These are phyloP conservation scores for Aphrophora alni DNA, from an alignment of 2,888 invertebrate species.

Conservation along the genomic window DNA sequence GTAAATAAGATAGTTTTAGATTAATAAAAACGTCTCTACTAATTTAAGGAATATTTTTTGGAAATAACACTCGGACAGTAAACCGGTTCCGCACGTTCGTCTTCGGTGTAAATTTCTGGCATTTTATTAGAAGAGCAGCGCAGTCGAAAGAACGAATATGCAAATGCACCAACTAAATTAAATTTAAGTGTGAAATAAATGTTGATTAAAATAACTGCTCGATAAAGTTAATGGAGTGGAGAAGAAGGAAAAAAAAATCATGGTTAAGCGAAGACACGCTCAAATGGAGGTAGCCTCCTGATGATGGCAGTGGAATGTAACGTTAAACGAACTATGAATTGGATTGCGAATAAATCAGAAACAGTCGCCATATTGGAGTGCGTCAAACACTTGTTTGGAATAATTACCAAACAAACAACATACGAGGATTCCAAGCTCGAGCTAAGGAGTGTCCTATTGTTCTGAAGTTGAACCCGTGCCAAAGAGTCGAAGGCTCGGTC, in stretches of 20 bases:
- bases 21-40: not conserved
- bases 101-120: not conserved
- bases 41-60: not conserved
- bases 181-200: slow-evolving; percentile 6
- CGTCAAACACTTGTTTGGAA: not conserved
- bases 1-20: not conserved
- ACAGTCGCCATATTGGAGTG: not conserved
- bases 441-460: not conserved
- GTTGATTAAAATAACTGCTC: not conserved
- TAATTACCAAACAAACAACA: not conserved
- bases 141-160: not conserved
- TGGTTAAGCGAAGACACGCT: not conserved
- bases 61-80: not conserved
- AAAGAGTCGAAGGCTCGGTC: not conserved
- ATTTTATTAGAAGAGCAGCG: not conserved
- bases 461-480: not conserved
- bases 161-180: not conserved
- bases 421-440: not conserved
- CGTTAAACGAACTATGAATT: too few species aligned
- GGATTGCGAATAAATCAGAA: not conserved
- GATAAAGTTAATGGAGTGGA: not conserved
- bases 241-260: too few species aligned
- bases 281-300: not conserved
- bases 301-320: too few species aligned
- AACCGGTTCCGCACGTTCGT: not conserved